These are phyloP conservation scores for Gavialis gangeticus DNA, from an alignment of 2,113 vertebrate genomes.

Conservation along the genomic window DNA sequence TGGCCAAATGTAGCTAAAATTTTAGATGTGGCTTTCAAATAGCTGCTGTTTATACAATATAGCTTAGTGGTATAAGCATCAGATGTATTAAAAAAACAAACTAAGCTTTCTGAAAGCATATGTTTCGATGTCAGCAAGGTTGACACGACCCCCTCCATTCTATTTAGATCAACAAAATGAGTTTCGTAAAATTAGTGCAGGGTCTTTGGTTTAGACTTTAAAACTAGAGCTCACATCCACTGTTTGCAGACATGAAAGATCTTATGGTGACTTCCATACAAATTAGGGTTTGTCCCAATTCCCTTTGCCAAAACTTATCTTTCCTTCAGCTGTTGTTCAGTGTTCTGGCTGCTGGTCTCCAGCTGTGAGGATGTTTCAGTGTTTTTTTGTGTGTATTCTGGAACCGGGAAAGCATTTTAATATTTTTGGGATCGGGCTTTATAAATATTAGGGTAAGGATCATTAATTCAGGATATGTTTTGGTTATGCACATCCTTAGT, in stretches of 20 bases:
- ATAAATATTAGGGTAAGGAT: background rate
- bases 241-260: slow-evolving; percentile 51
- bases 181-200: slow-evolving; percentile 2
- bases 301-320: slow-evolving; percentile 64
- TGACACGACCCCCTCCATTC: slow-evolving; percentile 23
- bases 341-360: slow-evolving; percentile 62
- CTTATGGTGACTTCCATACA: slow-evolving; percentile 44
- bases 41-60: slow-evolving; percentile 31
- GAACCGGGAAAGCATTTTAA: background rate
- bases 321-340: slow-evolving; percentile 68
- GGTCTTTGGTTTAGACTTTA: slow-evolving; percentile 43
- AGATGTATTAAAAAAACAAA: background rate
- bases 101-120: slow-evolving; percentile 28
- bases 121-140: slow-evolving; percentile 20
- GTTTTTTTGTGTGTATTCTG: background rate
- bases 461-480: background rate
- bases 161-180: slow-evolving; percentile 5
- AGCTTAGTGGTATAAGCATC: slow-evolving; percentile 4
- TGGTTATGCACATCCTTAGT: background rate
- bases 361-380: background rate
- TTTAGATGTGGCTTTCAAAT: background rate
- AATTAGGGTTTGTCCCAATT: slow-evolving; percentile 38
- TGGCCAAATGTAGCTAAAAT: slow-evolving; percentile 34
- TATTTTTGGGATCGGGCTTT: background rate
- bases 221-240: slow-evolving; percentile 45